A percentile compares a stretch with the other conserved stretches of the same genome.
These are phyloP conservation scores for Apostichopus japonicus DNA, from an alignment of 35 echinoderm and acorn worm genomes.

Conservation along the genomic window DNA sequence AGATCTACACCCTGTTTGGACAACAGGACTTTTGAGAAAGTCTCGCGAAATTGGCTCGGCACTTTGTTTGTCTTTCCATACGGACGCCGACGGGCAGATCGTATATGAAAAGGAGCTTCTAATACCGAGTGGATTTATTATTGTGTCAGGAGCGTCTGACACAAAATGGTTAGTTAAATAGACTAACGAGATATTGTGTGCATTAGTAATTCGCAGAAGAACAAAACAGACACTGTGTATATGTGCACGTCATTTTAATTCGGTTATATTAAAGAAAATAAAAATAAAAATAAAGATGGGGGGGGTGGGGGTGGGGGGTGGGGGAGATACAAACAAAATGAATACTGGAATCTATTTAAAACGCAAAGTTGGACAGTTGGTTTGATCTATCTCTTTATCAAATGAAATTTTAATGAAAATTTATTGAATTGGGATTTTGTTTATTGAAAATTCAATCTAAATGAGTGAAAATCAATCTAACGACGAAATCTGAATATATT, in stretches of 20 bases:
- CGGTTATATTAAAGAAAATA: slow-evolving; percentile 7
- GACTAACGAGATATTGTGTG: slow-evolving; percentile 23
- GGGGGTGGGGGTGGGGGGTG: too few species aligned
- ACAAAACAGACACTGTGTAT: background rate
- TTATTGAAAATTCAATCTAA: too few species aligned
- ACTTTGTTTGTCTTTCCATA: slow-evolving; percentile 48
- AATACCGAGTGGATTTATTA: slow-evolving; percentile 30
- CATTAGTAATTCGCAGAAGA: background rate
- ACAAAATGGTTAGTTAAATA: slow-evolving; percentile 54
- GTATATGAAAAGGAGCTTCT: slow-evolving; percentile 23
- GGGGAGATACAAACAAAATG: too few species aligned
- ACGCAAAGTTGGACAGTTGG: too few species aligned
- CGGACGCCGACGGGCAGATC: slow-evolving; percentile 41
- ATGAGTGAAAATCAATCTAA: too few species aligned
- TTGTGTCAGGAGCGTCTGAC: slow-evolving; percentile 31
- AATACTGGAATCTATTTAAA: too few species aligned
- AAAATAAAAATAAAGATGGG: too few species aligned
- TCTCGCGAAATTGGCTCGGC: slow-evolving; percentile 51
- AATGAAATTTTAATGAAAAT: too few species aligned
- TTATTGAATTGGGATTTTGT: too few species aligned
- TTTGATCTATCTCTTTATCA: too few species aligned
- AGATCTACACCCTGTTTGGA: slow-evolving; percentile 38
- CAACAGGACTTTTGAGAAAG: slow-evolving; percentile 45
- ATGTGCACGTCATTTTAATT: background rate
- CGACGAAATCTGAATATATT: too few species aligned